Evolutionary conservation across 2,113 vertebrate species (phyloP).

Genomic region (Pelecanoides urinatrix): DNA sequence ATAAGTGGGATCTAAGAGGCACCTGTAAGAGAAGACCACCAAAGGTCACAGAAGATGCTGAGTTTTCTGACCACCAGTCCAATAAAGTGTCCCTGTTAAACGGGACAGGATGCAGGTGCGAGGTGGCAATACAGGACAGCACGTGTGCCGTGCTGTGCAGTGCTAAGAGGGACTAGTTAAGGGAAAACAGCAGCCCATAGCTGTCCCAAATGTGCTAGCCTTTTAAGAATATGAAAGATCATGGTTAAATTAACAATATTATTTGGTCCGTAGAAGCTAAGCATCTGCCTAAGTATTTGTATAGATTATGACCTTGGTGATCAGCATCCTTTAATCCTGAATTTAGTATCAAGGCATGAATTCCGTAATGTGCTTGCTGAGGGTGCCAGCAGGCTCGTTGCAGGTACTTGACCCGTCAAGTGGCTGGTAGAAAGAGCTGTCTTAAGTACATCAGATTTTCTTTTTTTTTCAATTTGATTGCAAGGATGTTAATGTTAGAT

Average conservation of each 20-base stretch:
- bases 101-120: background rate
- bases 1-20: background rate
- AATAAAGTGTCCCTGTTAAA: background rate
- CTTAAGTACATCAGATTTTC: background rate
- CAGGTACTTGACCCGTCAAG: background rate
- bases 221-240: background rate
- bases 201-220: background rate
- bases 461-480: background rate
- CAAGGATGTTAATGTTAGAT: background rate
- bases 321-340: background rate
- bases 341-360: background rate
- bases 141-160: fast-evolving
- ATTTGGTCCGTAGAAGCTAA: background rate
- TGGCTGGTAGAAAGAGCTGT: background rate
- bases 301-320: background rate
- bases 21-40: background rate
- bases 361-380: background rate
- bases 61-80: background rate
- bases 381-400: background rate
- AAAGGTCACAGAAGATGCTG: background rate
- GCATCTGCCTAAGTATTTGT: background rate
- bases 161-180: background rate
- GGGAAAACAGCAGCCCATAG: fast-evolving
- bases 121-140: background rate
- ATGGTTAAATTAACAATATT: background rate